Evolutionary conservation across 2,888 invertebrate genomes (phyloP).

Genomic region (Agrochola macilenta): DNA sequence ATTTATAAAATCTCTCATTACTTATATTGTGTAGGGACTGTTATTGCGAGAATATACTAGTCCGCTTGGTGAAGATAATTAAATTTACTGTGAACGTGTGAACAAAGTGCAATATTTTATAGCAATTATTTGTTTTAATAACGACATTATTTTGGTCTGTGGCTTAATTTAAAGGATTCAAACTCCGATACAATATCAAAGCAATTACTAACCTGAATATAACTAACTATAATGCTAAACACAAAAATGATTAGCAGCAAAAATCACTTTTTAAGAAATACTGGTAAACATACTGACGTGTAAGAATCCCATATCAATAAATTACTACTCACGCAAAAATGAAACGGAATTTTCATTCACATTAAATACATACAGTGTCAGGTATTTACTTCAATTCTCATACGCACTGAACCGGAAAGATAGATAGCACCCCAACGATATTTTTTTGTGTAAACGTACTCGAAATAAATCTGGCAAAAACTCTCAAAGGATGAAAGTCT

Average conservation of each 20-base stretch:
- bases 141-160: background rate
- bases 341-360: constrained; percentile 43
- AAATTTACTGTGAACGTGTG: background rate
- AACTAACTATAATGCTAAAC: background rate
- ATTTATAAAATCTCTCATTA: constrained; percentile 22
- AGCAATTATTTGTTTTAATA: background rate
- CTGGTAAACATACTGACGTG: background rate
- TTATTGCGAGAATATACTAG: background rate
- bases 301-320: background rate
- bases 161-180: background rate
- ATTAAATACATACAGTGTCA: constrained; percentile 56
- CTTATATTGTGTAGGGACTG: background rate
- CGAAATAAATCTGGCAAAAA: constrained; percentile 67
- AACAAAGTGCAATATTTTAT: background rate
- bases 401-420: constrained; percentile 62
- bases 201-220: background rate
- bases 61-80: background rate
- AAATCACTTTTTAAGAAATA: background rate
- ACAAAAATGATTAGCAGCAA: background rate
- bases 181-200: background rate
- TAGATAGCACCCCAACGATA: constrained; percentile 64
- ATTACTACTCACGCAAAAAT: background rate
- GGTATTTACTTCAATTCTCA: constrained; percentile 57
- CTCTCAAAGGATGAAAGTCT: constrained; percentile 57
- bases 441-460: constrained; percentile 65